A percentile compares a stretch with the other conserved stretches of the same genome.
These are phyloP conservation scores for Cichladusa arquata DNA, from an alignment of 2,113 vertebrate species.

Conservation along the genomic window DNA sequence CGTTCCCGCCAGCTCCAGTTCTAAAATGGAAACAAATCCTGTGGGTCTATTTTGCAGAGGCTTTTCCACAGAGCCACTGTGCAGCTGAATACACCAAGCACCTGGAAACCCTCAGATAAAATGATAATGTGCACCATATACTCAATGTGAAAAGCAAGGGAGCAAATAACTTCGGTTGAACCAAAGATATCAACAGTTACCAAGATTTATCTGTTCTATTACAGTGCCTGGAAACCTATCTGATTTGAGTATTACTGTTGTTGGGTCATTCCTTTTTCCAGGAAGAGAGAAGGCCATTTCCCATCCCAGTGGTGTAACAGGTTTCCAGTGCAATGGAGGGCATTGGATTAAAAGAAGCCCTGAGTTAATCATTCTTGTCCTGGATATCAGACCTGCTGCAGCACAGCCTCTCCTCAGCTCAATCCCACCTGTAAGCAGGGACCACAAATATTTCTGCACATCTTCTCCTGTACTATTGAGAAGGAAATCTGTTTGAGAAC, in stretches of 20 bases:
- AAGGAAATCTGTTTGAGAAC: neutral
- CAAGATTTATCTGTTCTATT: neutral
- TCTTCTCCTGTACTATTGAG: neutral
- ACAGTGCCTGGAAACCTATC: neutral
- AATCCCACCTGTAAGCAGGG: neutral
- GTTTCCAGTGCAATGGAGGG: neutral
- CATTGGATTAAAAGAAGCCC: neutral
- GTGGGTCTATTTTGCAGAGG: neutral
- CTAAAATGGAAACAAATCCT: neutral
- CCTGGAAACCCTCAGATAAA: neutral
- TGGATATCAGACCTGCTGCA: neutral
- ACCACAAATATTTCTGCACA: neutral
- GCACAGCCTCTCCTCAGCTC: neutral
- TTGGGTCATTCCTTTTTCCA: neutral
- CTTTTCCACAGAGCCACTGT: neutral
- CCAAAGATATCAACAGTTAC: neutral
- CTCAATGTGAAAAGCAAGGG: neutral
- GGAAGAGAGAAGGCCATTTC: neutral
- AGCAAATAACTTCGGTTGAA: neutral
- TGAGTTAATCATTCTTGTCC: neutral
- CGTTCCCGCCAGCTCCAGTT: neutral
- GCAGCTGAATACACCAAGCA: neutral
- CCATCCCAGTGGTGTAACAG: neutral
- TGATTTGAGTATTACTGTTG: neutral
- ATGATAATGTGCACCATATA: neutral